Conservation (phyloP, 2,888 invertebrate species). For the Bruchidius siliquastri region DNA sequence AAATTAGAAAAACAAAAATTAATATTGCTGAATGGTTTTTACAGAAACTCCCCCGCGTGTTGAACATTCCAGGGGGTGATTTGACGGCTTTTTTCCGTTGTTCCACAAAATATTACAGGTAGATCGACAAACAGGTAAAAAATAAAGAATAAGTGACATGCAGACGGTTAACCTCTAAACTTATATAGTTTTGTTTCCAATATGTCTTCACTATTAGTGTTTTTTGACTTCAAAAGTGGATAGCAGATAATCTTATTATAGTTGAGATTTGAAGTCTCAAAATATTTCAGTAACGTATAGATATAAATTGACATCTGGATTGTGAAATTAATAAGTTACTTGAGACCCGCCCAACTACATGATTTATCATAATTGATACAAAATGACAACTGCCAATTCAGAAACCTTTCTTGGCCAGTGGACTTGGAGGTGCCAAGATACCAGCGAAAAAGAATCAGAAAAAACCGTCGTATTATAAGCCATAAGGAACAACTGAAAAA, state of each 20-base stretch:
- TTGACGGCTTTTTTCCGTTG: background rate
- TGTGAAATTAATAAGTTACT: too few species aligned
- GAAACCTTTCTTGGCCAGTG: background rate
- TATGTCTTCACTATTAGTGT: too few species aligned
- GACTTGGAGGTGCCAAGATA: background rate
- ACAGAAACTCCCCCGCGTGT: background rate
- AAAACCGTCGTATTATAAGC: background rate
- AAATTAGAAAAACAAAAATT: constrained; percentile 51
- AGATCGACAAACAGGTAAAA: too few species aligned
- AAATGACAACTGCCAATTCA: too few species aligned
- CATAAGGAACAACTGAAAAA: background rate
- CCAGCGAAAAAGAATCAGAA: background rate
- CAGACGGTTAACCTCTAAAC: background rate
- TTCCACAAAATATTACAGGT: background rate
- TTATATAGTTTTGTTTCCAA: background rate
- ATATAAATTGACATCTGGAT: too few species aligned
- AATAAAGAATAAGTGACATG: background rate
- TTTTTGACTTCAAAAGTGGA: too few species aligned
- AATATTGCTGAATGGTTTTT: background rate
- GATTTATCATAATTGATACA: too few species aligned
- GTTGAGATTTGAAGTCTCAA: too few species aligned
- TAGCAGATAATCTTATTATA: too few species aligned
- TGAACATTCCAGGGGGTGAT: background rate
- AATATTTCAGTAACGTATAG: too few species aligned
- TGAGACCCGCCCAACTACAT: too few species aligned